phyloP scores from a whole-genome alignment of 2,113 vertebrate genomes.

The Athene noctua region DNA sequence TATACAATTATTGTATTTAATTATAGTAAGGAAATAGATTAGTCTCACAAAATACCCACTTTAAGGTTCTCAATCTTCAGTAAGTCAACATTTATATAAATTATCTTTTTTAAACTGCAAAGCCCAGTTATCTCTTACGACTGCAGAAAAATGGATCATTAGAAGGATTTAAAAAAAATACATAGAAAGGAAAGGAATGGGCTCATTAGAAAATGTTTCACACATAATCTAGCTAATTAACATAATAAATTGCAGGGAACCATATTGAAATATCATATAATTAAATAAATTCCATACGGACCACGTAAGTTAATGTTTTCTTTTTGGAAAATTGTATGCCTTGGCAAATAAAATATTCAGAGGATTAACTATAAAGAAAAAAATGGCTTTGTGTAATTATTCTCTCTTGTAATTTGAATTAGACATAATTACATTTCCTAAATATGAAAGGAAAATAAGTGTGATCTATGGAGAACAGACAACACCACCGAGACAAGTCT shows the following conservation, averaged over 20 bases:
- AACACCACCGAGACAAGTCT: conserved; percentile 57
- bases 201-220: conserved; percentile 45
- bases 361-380: conserved; percentile 44
- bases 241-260: conserved; percentile 38
- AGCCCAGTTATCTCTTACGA: background rate
- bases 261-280: conserved; percentile 19
- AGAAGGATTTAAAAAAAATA: background rate
- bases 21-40: background rate
- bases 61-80: background rate
- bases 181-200: background rate
- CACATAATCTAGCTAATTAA: conserved; percentile 51
- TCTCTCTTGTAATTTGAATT: conserved; percentile 64
- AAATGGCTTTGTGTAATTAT: conserved; percentile 25
- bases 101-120: background rate
- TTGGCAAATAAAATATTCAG: conserved; percentile 61
- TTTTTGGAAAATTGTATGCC: conserved; percentile 9
- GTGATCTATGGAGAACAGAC: conserved; percentile 67
- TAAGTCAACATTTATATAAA: background rate
- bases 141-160: background rate
- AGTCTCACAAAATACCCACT: background rate
- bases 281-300: conserved; percentile 37
- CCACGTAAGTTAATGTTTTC: conserved; percentile 41
- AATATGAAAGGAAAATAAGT: conserved; percentile 72
- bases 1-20: background rate
- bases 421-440: conserved; percentile 70